Evolutionary conservation across 2,797 vertebrate genomes (phyloP), one percentile per base, ranked within the genome.

Genomic region (Poecilia gillii): DNA sequence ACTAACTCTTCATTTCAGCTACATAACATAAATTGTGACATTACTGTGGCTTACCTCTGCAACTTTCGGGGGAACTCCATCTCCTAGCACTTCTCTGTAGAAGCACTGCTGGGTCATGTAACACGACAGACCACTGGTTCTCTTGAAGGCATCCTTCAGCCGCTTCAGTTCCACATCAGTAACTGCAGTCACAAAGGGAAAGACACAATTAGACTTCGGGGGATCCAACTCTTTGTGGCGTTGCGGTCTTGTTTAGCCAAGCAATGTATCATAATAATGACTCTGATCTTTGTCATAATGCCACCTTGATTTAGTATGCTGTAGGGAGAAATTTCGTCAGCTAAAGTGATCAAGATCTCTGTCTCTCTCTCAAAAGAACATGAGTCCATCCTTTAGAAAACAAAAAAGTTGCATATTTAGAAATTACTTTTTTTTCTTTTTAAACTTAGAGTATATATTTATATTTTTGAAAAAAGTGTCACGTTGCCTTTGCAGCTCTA

Each of bases 71-170:
- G 99, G 99, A 80, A 99, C 98, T 84, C 97, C 98, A 95, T 99
- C 98, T 76, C 99, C 99, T 64, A 99, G 96, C 70, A 99, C 99
- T 86, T 99, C 99, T 90, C 96, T 97, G 94, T 97, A 97, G 96
- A 99, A 99, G 95, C 98, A 98, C 89, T 98, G 98, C 91, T 99
- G 98, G 92, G 96, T 97, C 98, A 99, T 99, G 90, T 99, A 99
- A 89, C 84, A 98, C 0, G 98, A 98, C 85, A 99, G 95, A 70
- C 99, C 99, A 80, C 99, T 99, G 75, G 99, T 99, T 92, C 99
- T 97, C 94, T 99, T 99, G 93, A 99, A 99, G 85, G 99, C 99
- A 98, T 99, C 98, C 93, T 98, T 98, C 91, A 99, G 96, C 90
- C 99, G 92, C 92, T 99, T 99, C 82, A 99, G 90, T 86, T 99